A percentile compares a stretch with the other conserved stretches of the same genome.
These are phyloP conservation scores for Rynchops niger DNA, from an alignment of 2,113 vertebrate genomes.

Conservation along the genomic window DNA sequence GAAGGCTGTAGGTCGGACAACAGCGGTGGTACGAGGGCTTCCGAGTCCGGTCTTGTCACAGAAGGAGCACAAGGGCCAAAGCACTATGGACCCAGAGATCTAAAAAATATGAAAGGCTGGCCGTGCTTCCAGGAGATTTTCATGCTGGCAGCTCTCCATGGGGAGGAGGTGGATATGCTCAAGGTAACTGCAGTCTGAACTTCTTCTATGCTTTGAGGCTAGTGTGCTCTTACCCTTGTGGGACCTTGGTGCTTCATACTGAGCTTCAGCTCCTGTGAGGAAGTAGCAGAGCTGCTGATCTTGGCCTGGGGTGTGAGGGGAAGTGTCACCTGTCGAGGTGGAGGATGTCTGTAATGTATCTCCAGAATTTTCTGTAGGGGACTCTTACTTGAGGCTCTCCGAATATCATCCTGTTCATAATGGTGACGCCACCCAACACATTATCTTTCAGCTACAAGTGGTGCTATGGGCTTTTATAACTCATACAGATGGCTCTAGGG, in stretches of 20 bases:
- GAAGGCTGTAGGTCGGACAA: neutral
- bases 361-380: neutral
- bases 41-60: neutral
- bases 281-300: neutral
- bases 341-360: rapidly evolving
- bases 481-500: rapidly evolving
- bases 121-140: conserved; percentile 91
- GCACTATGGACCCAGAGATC: neutral
- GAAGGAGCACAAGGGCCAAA: neutral
- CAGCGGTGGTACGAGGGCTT: neutral
- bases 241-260: neutral
- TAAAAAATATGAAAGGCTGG: conserved; percentile 82
- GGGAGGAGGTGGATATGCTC: conserved; percentile 85
- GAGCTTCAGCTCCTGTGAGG: neutral
- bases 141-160: conserved; percentile 87
- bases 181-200: conserved; percentile 77
- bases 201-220: neutral
- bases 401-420: neutral
- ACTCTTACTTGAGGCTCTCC: neutral
- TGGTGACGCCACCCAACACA: rapidly evolving
- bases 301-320: neutral
- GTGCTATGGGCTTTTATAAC: neutral
- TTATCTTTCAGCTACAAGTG: neutral
- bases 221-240: neutral
- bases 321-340: rapidly evolving